Conservation (phyloP, 2,888 invertebrate genomes). For the Margaritifera margaritifera region DNA sequence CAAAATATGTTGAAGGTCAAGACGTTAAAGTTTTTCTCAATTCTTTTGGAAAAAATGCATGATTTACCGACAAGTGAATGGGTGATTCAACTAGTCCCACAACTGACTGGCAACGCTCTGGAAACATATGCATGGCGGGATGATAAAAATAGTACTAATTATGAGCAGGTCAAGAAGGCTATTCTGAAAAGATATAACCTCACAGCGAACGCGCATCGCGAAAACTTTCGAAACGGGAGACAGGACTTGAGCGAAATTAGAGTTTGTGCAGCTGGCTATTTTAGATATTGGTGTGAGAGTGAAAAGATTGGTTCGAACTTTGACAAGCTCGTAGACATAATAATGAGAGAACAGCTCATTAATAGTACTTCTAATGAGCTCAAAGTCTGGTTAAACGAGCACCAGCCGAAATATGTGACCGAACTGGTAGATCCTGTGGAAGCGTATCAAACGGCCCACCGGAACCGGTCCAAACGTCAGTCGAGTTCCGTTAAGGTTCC, state of each 20-base stretch:
- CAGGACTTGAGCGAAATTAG: neutral
- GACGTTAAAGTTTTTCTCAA: no score
- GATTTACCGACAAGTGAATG: no score
- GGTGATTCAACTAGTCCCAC: no score
- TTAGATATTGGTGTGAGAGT: neutral
- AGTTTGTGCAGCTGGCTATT: neutral
- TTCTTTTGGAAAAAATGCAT: no score
- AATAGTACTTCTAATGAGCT: neutral
- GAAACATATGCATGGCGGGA: no score
- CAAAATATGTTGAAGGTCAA: no score
- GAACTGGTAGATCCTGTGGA: slow-evolving; percentile 4
- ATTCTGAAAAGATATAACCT: slow-evolving; percentile 7
- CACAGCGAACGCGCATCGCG: neutral
- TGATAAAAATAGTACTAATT: no score
- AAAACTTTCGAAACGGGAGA: neutral
- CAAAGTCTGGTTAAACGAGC: slow-evolving; percentile 1
- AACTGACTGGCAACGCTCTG: no score
- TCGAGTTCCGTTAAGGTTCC: no score
- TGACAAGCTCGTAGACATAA: slow-evolving; percentile 1
- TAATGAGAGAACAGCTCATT: slow-evolving; percentile 2
- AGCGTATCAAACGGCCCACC: slow-evolving; percentile 6
- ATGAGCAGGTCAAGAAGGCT: neutral
- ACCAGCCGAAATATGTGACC: slow-evolving; percentile 3
- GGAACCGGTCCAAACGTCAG: no score
- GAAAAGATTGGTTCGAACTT: neutral